A percentile compares a stretch with the other conserved stretches of the same genome.
Evolutionary conservation across 1,140 invertebrate species (phyloP).

Genomic region (Achatina immaculata): DNA sequence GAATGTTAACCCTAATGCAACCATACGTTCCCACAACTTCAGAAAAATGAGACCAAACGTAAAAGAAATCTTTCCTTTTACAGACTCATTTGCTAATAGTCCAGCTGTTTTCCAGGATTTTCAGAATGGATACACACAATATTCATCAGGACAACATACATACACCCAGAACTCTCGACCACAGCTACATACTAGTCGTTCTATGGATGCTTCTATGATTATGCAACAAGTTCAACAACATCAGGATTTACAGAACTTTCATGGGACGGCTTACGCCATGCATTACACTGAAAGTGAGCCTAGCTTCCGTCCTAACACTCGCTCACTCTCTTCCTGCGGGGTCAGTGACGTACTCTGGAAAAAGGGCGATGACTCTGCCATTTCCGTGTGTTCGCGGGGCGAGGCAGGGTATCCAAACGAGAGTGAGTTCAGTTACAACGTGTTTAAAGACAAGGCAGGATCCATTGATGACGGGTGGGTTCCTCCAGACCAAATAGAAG

Average conservation of each 20-base stretch:
- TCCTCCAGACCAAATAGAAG: slow-evolving; percentile 59
- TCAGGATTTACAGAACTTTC: background rate
- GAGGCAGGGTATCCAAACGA: slow-evolving; percentile 58
- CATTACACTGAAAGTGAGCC: slow-evolving; percentile 58
- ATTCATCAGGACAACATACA: slow-evolving; percentile 1
- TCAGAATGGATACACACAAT: background rate
- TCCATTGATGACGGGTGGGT: slow-evolving; percentile 50
- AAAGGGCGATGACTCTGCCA: slow-evolving; percentile 62
- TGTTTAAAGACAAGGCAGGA: slow-evolving; percentile 16
- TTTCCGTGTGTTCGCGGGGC: slow-evolving; percentile 58
- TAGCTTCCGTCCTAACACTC: slow-evolving; percentile 44
- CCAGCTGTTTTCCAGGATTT: background rate
- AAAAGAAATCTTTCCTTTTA: background rate
- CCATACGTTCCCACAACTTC: slow-evolving; percentile 62
- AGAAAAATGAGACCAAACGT: slow-evolving; percentile 41
- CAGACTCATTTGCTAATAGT: background rate
- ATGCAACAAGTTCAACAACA: background rate
- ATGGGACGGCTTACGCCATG: slow-evolving; percentile 8
- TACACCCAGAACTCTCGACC: slow-evolving; percentile 18
- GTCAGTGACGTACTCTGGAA: slow-evolving; percentile 50
- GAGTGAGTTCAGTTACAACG: slow-evolving; percentile 61
- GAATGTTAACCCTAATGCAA: slow-evolving; percentile 61
- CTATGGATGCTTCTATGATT: slow-evolving; percentile 11
- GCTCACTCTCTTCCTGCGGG: slow-evolving; percentile 48
- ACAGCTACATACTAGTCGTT: background rate